phyloP scores from a whole-genome alignment of 2,113 vertebrate genomes.

The Malurus elegans region DNA sequence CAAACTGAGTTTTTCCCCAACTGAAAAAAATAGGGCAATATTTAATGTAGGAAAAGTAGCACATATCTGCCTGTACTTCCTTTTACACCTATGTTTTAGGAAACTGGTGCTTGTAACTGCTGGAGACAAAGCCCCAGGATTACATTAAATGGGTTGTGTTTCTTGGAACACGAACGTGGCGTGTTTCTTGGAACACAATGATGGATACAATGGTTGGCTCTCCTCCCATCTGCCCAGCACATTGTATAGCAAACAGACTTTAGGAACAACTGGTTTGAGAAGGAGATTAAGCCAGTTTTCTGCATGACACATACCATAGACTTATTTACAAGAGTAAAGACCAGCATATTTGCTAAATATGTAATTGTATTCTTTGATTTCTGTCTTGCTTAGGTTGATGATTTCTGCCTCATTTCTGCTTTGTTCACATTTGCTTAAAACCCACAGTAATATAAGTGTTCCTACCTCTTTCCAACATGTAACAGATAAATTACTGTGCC shows the following conservation, averaged over 20 bases:
- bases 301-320: neutral
- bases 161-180: neutral
- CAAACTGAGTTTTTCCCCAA: neutral
- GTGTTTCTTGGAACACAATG: neutral
- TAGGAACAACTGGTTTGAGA: neutral
- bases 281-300: neutral
- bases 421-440: neutral
- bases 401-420: neutral
- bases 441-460: neutral
- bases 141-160: neutral
- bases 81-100: neutral
- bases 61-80: neutral
- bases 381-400: neutral
- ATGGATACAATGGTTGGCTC: neutral
- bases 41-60: neutral
- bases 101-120: neutral
- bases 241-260: neutral
- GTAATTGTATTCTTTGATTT: neutral
- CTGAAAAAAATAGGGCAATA: neutral
- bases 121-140: neutral
- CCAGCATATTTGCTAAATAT: neutral
- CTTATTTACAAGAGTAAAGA: neutral
- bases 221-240: neutral
- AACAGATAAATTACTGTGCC: neutral
- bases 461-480: neutral